Evolutionary conservation across 2,797 vertebrate species (phyloP), one percentile per base, ranked within the genome.

Genomic region (Phalloptychus januarius): DNA sequence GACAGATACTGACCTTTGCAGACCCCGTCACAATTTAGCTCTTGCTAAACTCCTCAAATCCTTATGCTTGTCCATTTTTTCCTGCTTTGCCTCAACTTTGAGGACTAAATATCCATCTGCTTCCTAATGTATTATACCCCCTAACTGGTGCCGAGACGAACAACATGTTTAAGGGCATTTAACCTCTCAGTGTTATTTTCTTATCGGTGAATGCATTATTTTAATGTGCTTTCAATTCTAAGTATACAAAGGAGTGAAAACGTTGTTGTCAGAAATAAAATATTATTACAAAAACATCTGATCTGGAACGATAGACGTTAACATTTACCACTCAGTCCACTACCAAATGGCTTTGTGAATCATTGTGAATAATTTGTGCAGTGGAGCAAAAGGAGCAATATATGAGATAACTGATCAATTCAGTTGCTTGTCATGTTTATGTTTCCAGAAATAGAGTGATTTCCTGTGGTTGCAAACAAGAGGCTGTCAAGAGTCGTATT

Each of bases 401-500:
- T 44, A 15, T 28, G 38, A 70, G 38, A 44, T n/a, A 44, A 28
- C 23, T 54, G 45, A 74, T 36, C 5, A 56, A 38, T 56, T 42
- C 2, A 28, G n/a, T n/a, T 18, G 48, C 52, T 5, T 38, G 18
- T 42, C 25, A 28, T 18, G 5, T 74, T 44, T 58, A 72, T 82
- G 76, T 87, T 84, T 85, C 76, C 13, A 72, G 45, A 80, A 63
- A 72, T 45, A 79, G 40, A 78, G 67, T 71, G 84, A 40, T 78
- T 81, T 78, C 76, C 71, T 77, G 76, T 11, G 44, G 70, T 69
- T 58, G 82, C 79, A 75, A 80, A 81, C 79, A 7, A 61, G 13
- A 78, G 79, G 75, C 75, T 89, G 83, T 85, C 82, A 84, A 76
- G 72, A 79, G 78, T 86, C 81, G 82, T 45, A 72, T 86, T 79